A percentile compares a stretch with the other conserved stretches of the same genome.
These are phyloP conservation scores for Karalla daura DNA, from an alignment of 2,797 vertebrate species.

Conservation along the genomic window DNA sequence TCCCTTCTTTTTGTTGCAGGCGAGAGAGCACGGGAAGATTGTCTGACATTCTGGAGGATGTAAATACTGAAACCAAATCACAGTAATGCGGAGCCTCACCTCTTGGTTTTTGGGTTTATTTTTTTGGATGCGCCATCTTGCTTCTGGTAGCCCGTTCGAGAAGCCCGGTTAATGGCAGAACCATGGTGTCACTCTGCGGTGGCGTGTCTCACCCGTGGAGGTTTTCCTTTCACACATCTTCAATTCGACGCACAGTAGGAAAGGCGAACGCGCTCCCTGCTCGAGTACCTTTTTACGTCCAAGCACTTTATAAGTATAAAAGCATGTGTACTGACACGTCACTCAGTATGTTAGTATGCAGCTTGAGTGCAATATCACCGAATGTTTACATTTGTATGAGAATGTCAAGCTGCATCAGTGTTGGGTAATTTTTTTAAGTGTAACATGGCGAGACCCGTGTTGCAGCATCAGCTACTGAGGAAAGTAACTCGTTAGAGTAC, in stretches of 20 bases:
- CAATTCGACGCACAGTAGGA: constrained; percentile 28
- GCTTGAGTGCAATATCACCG: constrained; percentile 76
- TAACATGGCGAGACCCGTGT: no score
- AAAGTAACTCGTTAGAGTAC: no score
- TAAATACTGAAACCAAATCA: constrained; percentile 71
- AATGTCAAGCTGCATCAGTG: constrained; percentile 45
- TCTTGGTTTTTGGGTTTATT: no score
- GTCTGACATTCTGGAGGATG: constrained; percentile 64
- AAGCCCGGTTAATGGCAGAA: constrained; percentile 35
- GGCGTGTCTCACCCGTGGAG: constrained; percentile 23
- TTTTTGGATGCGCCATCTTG: constrained; percentile 49
- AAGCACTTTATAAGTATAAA: constrained; percentile 79
- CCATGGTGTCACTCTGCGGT: constrained; percentile 43
- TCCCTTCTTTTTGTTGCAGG: constrained; percentile 60
- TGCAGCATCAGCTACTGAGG: no score
- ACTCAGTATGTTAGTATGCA: constrained; percentile 55
- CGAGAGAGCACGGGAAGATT: constrained; percentile 80
- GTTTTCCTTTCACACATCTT: constrained; percentile 32
- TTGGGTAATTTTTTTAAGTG: no score
- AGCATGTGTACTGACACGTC: constrained; percentile 53
- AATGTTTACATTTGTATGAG: constrained; percentile 80
- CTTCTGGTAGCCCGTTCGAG: constrained; percentile 52
- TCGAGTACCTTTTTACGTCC: constrained; percentile 62
- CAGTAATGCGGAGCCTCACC: constrained; percentile 36
- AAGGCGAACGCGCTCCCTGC: constrained; percentile 34